Evolutionary conservation across 2,888 invertebrate species (phyloP).

Genomic region (Epirrhoe alternata): DNA sequence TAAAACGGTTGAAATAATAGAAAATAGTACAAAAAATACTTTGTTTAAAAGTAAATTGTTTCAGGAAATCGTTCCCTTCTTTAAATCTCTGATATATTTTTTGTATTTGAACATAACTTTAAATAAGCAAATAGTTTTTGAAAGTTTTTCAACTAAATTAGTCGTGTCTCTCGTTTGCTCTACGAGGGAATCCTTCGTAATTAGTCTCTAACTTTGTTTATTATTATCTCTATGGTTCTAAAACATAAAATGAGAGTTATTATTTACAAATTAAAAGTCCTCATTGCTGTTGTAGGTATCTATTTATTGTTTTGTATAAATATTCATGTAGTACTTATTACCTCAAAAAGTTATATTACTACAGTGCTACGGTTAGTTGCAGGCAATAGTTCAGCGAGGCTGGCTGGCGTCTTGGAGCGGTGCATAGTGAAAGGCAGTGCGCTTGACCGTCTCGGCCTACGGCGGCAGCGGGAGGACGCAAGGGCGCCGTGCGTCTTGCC

Average conservation of each 20-base stretch:
- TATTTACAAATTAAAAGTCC: neutral
- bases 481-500: conserved; percentile 85
- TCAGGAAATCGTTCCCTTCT: neutral
- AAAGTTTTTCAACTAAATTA: conserved; percentile 1
- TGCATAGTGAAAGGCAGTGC: conserved; percentile 64
- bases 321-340: too few relatives aligned
- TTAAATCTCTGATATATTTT: neutral
- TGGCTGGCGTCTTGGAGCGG: conserved; percentile 34
- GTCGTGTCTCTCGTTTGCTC: neutral
- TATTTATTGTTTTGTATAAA: neutral
- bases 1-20: conserved; percentile 3
- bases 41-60: neutral
- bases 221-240: neutral
- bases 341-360: neutral
- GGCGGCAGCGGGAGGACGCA: conserved; percentile 66
- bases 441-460: conserved; percentile 65
- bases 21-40: neutral
- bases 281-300: neutral
- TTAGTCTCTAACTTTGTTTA: neutral
- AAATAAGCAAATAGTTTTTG: neutral
- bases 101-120: neutral
- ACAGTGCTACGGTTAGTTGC: conserved; percentile 12
- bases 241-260: too few relatives aligned
- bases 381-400: conserved; percentile 17
- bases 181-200: neutral